phyloP scores from a whole-genome alignment of 37 sponge, comb jelly and placozoan genomes.

The Cliona cf. orientalis region DNA sequence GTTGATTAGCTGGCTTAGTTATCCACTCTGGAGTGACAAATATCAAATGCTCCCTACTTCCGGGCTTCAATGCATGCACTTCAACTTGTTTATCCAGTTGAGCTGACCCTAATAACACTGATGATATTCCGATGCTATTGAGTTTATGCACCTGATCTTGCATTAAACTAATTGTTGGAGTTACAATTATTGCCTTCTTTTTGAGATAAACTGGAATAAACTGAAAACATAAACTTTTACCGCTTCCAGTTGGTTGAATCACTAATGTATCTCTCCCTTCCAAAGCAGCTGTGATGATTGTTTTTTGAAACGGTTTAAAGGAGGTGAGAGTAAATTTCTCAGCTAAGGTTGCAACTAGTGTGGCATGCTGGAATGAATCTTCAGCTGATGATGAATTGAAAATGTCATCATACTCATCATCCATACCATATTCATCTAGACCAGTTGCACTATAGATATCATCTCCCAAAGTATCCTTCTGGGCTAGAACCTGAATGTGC shows the following conservation, averaged over 20 bases:
- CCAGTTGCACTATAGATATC: not conserved
- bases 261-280: slow-evolving; percentile 7
- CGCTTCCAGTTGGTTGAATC: slow-evolving; percentile 38
- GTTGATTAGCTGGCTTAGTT: not conserved
- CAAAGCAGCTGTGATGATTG: slow-evolving; percentile 7
- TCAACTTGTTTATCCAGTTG: slow-evolving; percentile 10
- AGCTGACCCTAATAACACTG: slow-evolving; percentile 14
- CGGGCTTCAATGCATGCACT: not conserved
- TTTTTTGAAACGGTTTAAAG: slow-evolving; percentile 32
- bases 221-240: slow-evolving; percentile 38
- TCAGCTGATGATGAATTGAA: slow-evolving; percentile 3
- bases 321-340: slow-evolving; percentile 19
- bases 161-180: slow-evolving; percentile 49
- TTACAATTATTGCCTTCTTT: slow-evolving; percentile 14
- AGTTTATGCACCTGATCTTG: slow-evolving; percentile 13
- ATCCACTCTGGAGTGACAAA: slow-evolving; percentile 12
- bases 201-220: slow-evolving; percentile 23
- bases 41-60: not conserved
- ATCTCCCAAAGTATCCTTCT: not conserved
- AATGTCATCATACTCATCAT: not conserved
- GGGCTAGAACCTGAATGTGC: not conserved
- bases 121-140: not conserved
- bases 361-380: slow-evolving; percentile 7
- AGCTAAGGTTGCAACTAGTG: slow-evolving; percentile 27
- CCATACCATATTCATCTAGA: not conserved